Base-by-base conservation (phyloP, 2,888 invertebrate species). In the Brenthis hecate region DNA sequence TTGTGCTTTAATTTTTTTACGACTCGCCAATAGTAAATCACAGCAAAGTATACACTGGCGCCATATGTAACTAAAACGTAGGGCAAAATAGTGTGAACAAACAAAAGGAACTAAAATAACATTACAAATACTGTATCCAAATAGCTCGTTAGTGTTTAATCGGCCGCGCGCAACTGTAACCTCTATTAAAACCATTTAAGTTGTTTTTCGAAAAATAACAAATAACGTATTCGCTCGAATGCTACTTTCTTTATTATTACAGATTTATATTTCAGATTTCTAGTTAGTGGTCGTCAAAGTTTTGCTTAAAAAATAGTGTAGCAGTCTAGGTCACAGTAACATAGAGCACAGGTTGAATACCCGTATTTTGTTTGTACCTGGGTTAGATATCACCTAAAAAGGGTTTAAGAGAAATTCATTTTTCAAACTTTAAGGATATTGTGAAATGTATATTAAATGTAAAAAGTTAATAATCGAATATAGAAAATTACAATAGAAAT, bases 111-210 rank as follows among this genome's bases (percentile, higher is more conserved):
- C 68, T 53, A 72, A 70, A 72, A 70, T 69, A 72, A 73, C 68
- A 68, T 61, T 71, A 74, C 73, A 73, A 73, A 74, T 72, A 73
- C 73, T 72, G 65, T 72, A 70, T 75, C 80, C 78, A 79, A 83
- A 83, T 83, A 83, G 80, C 80, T 80, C 80, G 80, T 84, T 84
- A 83, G 76, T 76, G 80, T 78, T 80, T 79, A 82, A 82, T 83
- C 83, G 78, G 75, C 77, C 75, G 78, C 80, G 72, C 74, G 62
- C 76, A 77, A 78, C 79, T 77, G 77, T 75, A 77, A 72, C 76
- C 76, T 74, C 79, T 77, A 81, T 83, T 82, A 80, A 77, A 74
- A 75, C 72, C 77, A 75, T 82, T 81, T 80, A 78, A 70, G 69
- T 74, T 68, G 67, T 72, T 69, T 73, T 71, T 67, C 57, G 55